A percentile compares a stretch with the other conserved stretches of the same genome.
Conservation (phyloP, 1,140 invertebrate genomes). For the Colletes latitarsis region DNA sequence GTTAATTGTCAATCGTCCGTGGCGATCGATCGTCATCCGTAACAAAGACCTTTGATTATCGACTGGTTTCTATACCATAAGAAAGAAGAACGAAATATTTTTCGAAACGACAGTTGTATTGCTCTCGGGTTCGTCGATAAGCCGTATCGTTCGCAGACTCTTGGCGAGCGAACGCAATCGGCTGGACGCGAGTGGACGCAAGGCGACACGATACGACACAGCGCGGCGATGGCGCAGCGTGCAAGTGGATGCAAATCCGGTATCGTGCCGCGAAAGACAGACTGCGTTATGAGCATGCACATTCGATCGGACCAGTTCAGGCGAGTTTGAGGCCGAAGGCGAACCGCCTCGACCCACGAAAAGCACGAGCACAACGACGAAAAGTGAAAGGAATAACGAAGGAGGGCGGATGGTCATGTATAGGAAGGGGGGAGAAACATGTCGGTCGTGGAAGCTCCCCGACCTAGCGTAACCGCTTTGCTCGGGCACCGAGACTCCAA, state of each 20-base stretch:
- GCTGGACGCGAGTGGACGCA: too few relatives aligned
- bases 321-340: constrained; percentile 73
- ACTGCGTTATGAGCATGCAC: constrained; percentile 36
- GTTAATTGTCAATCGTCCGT: neutral
- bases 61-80: neutral
- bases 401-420: neutral
- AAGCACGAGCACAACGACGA: constrained; percentile 70
- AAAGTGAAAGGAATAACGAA: constrained; percentile 74
- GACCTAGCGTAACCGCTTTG: constrained; percentile 70
- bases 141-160: constrained; percentile 19
- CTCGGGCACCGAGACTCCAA: constrained; percentile 10
- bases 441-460: constrained; percentile 63
- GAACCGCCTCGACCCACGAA: constrained; percentile 70
- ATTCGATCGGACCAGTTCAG: constrained; percentile 69
- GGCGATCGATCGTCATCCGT: neutral
- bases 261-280: constrained; percentile 42
- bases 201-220: too few relatives aligned
- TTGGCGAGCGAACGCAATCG: neutral
- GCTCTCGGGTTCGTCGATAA: neutral
- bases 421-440: neutral
- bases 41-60: neutral
- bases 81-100: too few relatives aligned
- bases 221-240: neutral
- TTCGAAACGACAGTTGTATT: too few relatives aligned
- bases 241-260: constrained; percentile 38